Evolutionary conservation across 2,888 invertebrate genomes (phyloP), one percentile per base, ranked within the genome.

Genomic region (Xestia sexstrigata): DNA sequence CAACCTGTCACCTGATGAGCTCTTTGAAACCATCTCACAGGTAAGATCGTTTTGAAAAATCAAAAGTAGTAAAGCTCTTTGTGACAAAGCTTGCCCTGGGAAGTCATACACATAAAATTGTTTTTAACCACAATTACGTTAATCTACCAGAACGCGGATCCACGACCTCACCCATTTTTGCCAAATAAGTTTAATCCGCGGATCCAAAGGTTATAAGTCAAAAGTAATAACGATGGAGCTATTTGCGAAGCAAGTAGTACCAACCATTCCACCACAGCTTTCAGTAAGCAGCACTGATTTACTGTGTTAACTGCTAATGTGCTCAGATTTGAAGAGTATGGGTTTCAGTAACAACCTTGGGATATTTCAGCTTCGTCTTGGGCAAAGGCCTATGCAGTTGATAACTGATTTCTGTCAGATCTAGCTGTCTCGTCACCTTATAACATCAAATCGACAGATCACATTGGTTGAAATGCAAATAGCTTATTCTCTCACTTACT

Each of bases 11-110:
- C 98, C 99, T 0, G 98, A 99, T 89, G 99, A 99, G 88, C 97
- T 99, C 63, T 99, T 99, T 95, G 99, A 99, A 96, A 98, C 99
- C 0, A 99, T 99, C 87, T 99, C 99, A 74, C 97, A 97, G 95
- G 97, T 96, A 90, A 76, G 39, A 69, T 35, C 23, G 26, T 77
- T 8, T 47, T 55, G n/a, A 66, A 20, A 11, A 30, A 42, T 30
- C 20, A 39, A n/a, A 20, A 65, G 17, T 42, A n/a, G 39, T 42
- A 55, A 55, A 26, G 30, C 17, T 60, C 13, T n/a, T n/a, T 58
- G 17, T 35, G 20, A 35, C 30, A 20, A 11, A 62, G 62, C 9
- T 35, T n/a, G n/a, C n/a, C n/a, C n/a, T n/a, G n/a, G n/a, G n/a
- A n/a, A n/a, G n/a, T n/a, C n/a, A n/a, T n/a, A n/a, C n/a, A n/a